Percentiles rank a stretch among this genome's conserved stretches.
phyloP scores from a whole-genome alignment of 2,113 vertebrate species.

The Merops nubicus region DNA sequence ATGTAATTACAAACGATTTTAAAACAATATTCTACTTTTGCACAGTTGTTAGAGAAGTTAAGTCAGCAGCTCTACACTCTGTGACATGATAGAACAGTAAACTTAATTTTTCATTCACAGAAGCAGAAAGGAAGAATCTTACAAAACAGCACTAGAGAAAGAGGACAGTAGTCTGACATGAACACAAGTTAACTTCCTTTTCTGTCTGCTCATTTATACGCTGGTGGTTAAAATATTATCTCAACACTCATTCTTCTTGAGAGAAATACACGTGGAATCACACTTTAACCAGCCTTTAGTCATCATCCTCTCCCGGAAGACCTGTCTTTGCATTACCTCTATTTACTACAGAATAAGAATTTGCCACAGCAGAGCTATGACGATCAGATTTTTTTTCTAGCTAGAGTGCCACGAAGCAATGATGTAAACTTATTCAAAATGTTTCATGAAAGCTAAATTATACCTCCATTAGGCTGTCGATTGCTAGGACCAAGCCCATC shows the following conservation, averaged over 20 bases:
- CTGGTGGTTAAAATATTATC: background rate
- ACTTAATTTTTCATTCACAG: background rate
- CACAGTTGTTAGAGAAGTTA: background rate
- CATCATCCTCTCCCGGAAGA: background rate
- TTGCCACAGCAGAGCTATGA: background rate
- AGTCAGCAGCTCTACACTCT: background rate
- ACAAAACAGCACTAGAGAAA: background rate
- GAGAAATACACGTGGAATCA: background rate
- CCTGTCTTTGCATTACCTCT: background rate
- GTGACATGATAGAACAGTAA: fast-evolving
- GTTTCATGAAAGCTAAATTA: background rate
- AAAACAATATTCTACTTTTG: background rate
- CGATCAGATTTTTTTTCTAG: background rate
- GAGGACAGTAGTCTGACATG: background rate
- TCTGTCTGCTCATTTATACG: background rate
- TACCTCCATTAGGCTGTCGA: conserved; percentile 76
- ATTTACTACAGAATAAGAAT: background rate
- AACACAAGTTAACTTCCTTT: background rate
- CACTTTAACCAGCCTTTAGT: background rate
- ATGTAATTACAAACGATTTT: background rate
- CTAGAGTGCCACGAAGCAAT: background rate
- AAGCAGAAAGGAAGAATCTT: background rate
- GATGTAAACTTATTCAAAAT: background rate
- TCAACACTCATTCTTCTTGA: background rate
- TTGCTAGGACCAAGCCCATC: conserved; percentile 74